These are phyloP conservation scores for Drosophila cardini DNA, from an alignment of 1,140 invertebrate species.

Conservation along the genomic window DNA sequence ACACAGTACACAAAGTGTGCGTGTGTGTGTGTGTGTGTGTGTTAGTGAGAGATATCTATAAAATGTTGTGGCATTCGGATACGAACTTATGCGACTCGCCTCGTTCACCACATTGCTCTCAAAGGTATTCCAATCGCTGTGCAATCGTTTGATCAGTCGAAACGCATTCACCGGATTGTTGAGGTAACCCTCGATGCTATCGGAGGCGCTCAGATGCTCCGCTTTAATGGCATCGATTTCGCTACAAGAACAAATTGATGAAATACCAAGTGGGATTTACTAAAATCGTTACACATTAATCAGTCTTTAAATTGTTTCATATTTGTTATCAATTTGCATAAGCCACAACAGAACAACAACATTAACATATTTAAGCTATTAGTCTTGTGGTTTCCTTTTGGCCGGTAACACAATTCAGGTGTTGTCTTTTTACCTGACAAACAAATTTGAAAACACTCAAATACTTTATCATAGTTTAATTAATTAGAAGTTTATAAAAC, in stretches of 20 bases:
- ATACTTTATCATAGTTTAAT: slow-evolving; percentile 28
- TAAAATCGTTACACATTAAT: slow-evolving; percentile 26
- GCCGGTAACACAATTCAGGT: slow-evolving; percentile 10
- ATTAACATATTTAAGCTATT: slow-evolving; percentile 16
- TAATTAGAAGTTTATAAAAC: slow-evolving; percentile 27
- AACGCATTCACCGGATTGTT: slow-evolving; percentile 98
- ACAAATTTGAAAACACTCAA: slow-evolving; percentile 37
- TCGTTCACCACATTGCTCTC: slow-evolving; percentile 57
- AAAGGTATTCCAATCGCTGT: slow-evolving; percentile 93
- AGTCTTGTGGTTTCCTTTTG: slow-evolving; percentile 1
- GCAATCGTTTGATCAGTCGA: slow-evolving; percentile 96
- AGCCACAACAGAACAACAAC: slow-evolving; percentile 11
- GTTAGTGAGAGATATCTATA: slow-evolving; percentile 9
- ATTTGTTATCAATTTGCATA: slow-evolving; percentile 49
- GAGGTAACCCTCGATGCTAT: slow-evolving; percentile 92
- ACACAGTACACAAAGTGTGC: too few species aligned
- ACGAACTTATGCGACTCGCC: slow-evolving; percentile 52
- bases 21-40: too few species aligned
- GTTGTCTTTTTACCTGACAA: slow-evolving; percentile 18
- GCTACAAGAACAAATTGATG: slow-evolving; percentile 78
- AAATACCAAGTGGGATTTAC: slow-evolving; percentile 12
- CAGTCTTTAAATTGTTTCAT: slow-evolving; percentile 44
- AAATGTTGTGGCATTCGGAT: background rate
- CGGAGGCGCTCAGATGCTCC: slow-evolving; percentile 91
- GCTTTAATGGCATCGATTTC: slow-evolving; percentile 88